Evolutionary conservation across 2,797 vertebrate genomes (phyloP).

Genomic region (Champsocephalus gunnari): DNA sequence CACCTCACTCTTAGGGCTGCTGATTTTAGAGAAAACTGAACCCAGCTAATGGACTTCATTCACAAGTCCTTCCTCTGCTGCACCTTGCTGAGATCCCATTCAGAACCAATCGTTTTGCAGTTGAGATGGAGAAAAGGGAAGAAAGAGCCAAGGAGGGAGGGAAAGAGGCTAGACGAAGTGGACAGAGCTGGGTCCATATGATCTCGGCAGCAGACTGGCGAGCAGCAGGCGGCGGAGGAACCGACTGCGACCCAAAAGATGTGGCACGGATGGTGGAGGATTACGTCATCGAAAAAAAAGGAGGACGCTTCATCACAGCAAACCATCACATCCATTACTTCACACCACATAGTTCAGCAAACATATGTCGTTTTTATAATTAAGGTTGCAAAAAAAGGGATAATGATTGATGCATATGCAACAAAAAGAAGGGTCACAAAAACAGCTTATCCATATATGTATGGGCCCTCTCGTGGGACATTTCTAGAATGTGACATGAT

Average conservation of each 20-base stretch:
- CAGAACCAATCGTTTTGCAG: constrained; percentile 8
- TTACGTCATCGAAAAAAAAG: constrained; percentile 81
- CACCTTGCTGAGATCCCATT: constrained; percentile 16
- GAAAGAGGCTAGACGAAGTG: constrained; percentile 34
- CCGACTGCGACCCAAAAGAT: constrained; percentile 80
- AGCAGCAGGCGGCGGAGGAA: constrained; percentile 71
- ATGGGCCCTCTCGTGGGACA: constrained; percentile 34
- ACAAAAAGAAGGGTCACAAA: constrained; percentile 3
- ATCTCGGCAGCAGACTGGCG: constrained; percentile 63
- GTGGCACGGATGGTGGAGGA: constrained; percentile 76
- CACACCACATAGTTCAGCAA: constrained; percentile 30
- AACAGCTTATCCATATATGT: constrained; percentile 26
- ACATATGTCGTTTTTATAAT: background rate
- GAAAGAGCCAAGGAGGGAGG: background rate
- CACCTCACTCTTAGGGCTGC: background rate
- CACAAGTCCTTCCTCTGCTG: constrained; percentile 23
- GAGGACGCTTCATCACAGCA: constrained; percentile 73
- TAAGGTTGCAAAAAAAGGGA: background rate
- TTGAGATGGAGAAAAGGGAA: background rate
- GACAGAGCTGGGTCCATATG: constrained; percentile 63
- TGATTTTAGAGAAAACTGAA: constrained; percentile 6
- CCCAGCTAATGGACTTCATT: constrained; percentile 38
- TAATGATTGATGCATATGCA: constrained; percentile 1
- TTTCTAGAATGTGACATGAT: constrained; percentile 48
- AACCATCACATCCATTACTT: constrained; percentile 51